phyloP scores from a whole-genome alignment of 2,888 invertebrate species.

The Plebejus anna region DNA sequence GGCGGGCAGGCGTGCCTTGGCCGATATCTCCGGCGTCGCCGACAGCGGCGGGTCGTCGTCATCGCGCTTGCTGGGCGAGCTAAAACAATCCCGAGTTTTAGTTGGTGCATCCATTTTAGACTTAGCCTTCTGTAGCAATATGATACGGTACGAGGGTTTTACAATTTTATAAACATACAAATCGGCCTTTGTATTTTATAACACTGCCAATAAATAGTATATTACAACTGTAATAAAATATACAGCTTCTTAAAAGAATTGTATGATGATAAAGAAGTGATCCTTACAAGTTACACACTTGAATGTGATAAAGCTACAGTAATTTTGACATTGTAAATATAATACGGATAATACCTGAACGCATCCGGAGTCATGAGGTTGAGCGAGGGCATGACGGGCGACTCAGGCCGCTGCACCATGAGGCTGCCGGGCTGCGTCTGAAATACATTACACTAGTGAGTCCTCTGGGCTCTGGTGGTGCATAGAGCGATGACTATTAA shows the following conservation, averaged over 20 bases:
- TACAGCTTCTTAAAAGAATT: too few species aligned
- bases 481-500: too few species aligned
- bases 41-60: slow-evolving; percentile 69
- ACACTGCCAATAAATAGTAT: too few species aligned
- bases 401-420: slow-evolving; percentile 59
- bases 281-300: too few species aligned
- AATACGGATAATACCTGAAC: slow-evolving; percentile 74
- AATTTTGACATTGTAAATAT: too few species aligned
- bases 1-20: slow-evolving; percentile 47
- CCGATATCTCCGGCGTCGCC: slow-evolving; percentile 58
- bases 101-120: not conserved
- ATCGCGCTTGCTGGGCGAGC: slow-evolving; percentile 72
- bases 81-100: slow-evolving; percentile 35
- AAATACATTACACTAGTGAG: not conserved
- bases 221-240: too few species aligned
- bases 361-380: slow-evolving; percentile 94
- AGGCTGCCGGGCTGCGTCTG: slow-evolving; percentile 65
- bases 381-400: slow-evolving; percentile 67
- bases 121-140: not conserved
- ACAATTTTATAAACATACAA: too few species aligned
- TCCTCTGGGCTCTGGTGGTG: too few species aligned
- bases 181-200: too few species aligned
- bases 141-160: not conserved
- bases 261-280: too few species aligned
- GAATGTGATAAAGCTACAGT: too few species aligned